Evolutionary conservation across 2,113 vertebrate genomes (phyloP), one percentile per base, ranked within the genome.

Genomic region (Cryptomyrus ogoouensis): DNA sequence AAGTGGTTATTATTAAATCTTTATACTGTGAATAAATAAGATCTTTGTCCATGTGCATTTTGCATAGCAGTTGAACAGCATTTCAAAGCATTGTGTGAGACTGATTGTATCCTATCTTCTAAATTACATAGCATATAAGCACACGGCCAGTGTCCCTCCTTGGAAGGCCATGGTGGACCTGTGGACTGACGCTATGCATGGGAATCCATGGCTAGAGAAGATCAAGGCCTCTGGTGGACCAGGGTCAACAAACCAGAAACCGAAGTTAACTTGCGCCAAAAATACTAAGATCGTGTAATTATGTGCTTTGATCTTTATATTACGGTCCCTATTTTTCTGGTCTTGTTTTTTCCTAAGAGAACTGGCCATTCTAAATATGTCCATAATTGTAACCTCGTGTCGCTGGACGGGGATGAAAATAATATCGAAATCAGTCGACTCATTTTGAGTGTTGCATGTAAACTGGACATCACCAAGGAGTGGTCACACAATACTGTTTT

Each of bases 291-390:
- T n/a, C 49, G 2, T 88, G 17, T 88, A 88, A 88, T 88, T 88
- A 88, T 31, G 31, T 39, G n/a, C 27, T 88, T 88, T 53, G 31
- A 88, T 88, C 87, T 88, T 47, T 88, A 42, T 88, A n/a, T 70
- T 88, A 70, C 24, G 12, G 13, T 47, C 10, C 21, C 1, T 70
- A 47, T 88, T 88, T 88, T 66, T 46, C 44, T 27, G 42, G 35
- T 21, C n/a, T 58, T 44, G 5, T 58, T 27, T 88, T 70, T 88
- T 66, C 19, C 24, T 46, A 47, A 27, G 58, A 49, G 42, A 70
- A 31, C 24, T n/a, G 88, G 53, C 56, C 39, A 70, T 35, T 88
- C 88, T 70, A 44, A 66, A 70, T 27, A 66, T 47, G 58, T 47
- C 39, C 35, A n/a, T 88, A 88, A 88, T 88, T 88, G 42, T 46